Evolutionary conservation across 2,888 invertebrate species (phyloP).

Genomic region (Subacronicta megacephala): DNA sequence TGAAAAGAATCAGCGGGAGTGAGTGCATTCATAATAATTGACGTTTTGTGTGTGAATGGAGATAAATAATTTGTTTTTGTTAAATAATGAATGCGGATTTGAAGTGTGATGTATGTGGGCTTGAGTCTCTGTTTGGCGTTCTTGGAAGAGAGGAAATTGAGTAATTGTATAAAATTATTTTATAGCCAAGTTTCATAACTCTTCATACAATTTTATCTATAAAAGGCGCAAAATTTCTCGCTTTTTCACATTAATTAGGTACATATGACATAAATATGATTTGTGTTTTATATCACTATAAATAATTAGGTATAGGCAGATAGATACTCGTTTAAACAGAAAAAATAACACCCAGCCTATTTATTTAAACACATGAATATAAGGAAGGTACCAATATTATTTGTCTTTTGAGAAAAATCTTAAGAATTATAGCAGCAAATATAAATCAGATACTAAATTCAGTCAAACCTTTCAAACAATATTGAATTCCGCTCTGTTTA

Average conservation of each 20-base stretch:
- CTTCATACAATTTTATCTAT: background rate
- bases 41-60: constrained; percentile 59
- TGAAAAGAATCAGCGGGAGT: constrained; percentile 73
- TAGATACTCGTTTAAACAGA: too few species aligned
- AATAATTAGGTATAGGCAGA: too few species aligned
- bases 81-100: constrained; percentile 41
- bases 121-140: constrained; percentile 22
- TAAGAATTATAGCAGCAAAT: background rate
- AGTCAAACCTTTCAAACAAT: background rate
- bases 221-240: background rate
- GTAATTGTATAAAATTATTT: background rate
- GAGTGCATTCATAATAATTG: constrained; percentile 60
- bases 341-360: too few species aligned
- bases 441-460: background rate
- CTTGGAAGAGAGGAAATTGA: constrained; percentile 30
- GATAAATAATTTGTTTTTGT: constrained; percentile 63
- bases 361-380: too few species aligned
- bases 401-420: background rate
- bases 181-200: background rate
- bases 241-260: background rate
- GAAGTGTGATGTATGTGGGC: constrained; percentile 47
- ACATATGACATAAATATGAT: too few species aligned
- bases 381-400: too few species aligned
- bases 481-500: constrained; percentile 36
- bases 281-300: too few species aligned